phyloP scores from a whole-genome alignment of 2,113 vertebrate species.

The Sorex fumeus region DNA sequence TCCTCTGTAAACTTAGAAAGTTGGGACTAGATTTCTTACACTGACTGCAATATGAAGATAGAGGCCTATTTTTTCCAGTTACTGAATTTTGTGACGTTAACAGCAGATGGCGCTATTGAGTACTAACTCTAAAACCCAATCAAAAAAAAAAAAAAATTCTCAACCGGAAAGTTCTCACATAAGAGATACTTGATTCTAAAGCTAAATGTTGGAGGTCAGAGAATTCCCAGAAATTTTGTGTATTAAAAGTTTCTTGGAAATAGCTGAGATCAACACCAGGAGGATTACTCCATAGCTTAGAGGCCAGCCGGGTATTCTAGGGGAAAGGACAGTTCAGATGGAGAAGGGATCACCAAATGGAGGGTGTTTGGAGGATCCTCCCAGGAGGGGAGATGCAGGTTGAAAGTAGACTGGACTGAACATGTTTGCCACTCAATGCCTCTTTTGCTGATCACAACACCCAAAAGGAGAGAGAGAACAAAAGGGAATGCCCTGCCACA shows the following conservation, averaged over 20 bases:
- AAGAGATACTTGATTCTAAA: neutral
- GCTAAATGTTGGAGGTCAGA: neutral
- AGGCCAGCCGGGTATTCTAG: too few species aligned
- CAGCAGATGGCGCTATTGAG: slow-evolving; percentile 60
- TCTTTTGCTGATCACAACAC: too few species aligned
- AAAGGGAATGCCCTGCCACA: too few species aligned
- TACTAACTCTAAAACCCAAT: slow-evolving; percentile 20
- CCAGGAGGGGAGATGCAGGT: too few species aligned
- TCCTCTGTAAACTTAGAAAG: slow-evolving; percentile 44
- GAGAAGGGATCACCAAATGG: too few species aligned
- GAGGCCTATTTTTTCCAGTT: neutral
- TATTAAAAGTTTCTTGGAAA: neutral
- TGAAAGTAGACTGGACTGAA: too few species aligned
- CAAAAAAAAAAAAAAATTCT: neutral
- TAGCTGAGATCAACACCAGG: too few species aligned
- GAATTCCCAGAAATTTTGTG: neutral
- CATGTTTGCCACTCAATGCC: too few species aligned
- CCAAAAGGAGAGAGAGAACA: too few species aligned
- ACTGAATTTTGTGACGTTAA: slow-evolving; percentile 44
- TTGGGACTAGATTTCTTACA: neutral
- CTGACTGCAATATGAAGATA: neutral
- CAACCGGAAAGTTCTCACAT: neutral
- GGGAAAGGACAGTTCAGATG: too few species aligned
- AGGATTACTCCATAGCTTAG: too few species aligned
- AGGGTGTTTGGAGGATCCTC: too few species aligned